phyloP scores from a whole-genome alignment of 2,797 vertebrate species.

The Sebastes iracundus region DNA sequence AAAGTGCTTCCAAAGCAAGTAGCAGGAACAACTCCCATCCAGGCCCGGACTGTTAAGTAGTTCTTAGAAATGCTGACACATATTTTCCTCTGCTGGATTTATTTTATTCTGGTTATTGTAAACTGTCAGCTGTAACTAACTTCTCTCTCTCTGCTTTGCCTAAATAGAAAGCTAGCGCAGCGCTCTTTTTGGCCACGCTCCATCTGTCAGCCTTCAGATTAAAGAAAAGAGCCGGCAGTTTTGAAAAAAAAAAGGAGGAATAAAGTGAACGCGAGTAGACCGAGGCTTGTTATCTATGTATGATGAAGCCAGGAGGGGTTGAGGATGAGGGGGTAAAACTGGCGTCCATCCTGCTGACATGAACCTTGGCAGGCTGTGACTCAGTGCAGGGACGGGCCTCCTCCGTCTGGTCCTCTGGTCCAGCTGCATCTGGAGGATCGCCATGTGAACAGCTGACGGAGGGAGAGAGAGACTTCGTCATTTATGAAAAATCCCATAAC shows the following conservation, averaged over 20 bases:
- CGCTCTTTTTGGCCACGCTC: neutral
- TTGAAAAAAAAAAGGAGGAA: neutral
- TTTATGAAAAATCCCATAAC: neutral
- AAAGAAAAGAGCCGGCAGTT: neutral
- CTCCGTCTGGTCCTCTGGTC: neutral
- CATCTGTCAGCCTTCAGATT: neutral
- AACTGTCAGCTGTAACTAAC: neutral
- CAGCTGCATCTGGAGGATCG: slow-evolving; percentile 2
- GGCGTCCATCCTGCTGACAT: slow-evolving; percentile 6
- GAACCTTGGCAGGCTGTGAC: slow-evolving; percentile 8
- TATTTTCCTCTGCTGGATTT: neutral
- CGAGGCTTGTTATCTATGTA: neutral
- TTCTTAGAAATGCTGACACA: neutral
- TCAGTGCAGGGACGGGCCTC: neutral
- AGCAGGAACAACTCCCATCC: neutral
- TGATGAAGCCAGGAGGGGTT: neutral
- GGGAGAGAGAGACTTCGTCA: neutral
- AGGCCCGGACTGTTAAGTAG: neutral
- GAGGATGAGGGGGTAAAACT: neutral
- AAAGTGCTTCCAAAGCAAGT: neutral
- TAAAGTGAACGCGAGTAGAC: neutral
- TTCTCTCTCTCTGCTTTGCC: neutral
- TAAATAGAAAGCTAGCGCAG: neutral
- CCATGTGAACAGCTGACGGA: neutral
- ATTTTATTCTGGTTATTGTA: neutral